These are phyloP conservation scores for Echiichthys vipera DNA, from an alignment of 2,797 vertebrate genomes.

Conservation along the genomic window DNA sequence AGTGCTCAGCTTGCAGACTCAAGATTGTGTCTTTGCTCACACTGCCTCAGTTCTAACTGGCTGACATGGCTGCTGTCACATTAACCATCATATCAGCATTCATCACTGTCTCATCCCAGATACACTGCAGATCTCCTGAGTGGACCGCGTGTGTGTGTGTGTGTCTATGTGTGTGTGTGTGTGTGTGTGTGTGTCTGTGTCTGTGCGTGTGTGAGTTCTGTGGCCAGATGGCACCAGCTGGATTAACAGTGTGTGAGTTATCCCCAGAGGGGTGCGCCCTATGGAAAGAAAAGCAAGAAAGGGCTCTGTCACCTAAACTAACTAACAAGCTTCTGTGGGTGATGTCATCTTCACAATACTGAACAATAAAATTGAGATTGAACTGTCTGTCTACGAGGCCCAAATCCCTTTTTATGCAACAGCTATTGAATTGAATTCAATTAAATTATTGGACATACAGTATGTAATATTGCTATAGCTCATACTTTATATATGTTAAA, in stretches of 20 bases:
- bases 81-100: conserved; percentile 60
- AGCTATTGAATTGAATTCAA: too few relatives aligned
- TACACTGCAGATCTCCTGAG: conserved; percentile 25
- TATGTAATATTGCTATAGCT: not conserved
- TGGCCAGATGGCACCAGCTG: conserved; percentile 74
- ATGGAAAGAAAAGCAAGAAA: conserved; percentile 64
- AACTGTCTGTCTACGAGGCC: too few relatives aligned
- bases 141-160: conserved; percentile 5
- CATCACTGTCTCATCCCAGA: conserved; percentile 42
- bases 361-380: conserved; percentile 5
- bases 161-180: conserved; percentile 30
- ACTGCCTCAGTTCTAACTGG: conserved; percentile 24
- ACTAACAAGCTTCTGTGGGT: conserved; percentile 39
- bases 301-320: conserved; percentile 54
- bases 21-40: conserved; percentile 20
- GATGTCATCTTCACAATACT: conserved; percentile 40
- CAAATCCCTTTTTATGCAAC: too few relatives aligned
- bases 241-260: conserved; percentile 69
- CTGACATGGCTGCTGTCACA: conserved; percentile 54
- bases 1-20: conserved; percentile 37
- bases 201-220: conserved; percentile 20
- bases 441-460: not conserved
- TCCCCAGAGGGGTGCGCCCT: conserved; percentile 39
- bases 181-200: conserved; percentile 21
- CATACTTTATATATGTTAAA: not conserved